phyloP scores from a whole-genome alignment of 2,797 vertebrate species.

The Eurystomus glaucurus region DNA sequence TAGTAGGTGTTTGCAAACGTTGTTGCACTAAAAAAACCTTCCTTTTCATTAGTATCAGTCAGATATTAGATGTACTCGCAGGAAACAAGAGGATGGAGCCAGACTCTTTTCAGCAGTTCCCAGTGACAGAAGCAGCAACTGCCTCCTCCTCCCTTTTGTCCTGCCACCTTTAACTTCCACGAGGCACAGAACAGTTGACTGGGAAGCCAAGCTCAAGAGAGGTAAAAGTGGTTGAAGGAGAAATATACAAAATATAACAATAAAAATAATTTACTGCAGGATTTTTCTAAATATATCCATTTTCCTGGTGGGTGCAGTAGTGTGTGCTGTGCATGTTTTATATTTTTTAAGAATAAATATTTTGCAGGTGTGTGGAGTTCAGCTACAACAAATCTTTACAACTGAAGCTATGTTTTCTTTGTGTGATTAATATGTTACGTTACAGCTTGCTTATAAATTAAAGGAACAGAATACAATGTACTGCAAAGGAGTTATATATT shows the following conservation, averaged over 20 bases:
- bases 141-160: neutral
- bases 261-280: neutral
- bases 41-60: neutral
- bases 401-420: slow-evolving; percentile 40
- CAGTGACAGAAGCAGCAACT: neutral
- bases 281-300: slow-evolving; percentile 5
- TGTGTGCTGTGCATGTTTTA: neutral
- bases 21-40: neutral
- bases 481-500: slow-evolving; percentile 57
- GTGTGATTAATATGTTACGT: slow-evolving; percentile 67
- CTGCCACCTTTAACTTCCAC: neutral
- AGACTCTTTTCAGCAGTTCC: neutral
- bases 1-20: neutral
- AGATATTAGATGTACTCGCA: neutral
- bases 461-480: slow-evolving; percentile 50
- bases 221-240: neutral
- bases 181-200: neutral
- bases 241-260: neutral
- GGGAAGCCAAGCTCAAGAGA: neutral
- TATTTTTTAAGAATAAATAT: slow-evolving; percentile 51
- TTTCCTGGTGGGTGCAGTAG: neutral
- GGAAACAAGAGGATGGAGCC: neutral
- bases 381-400: slow-evolving; percentile 69
- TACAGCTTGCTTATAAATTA: slow-evolving; percentile 70
- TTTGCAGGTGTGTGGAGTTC: slow-evolving; percentile 53